A percentile compares a stretch with the other conserved stretches of the same genome.
These are phyloP conservation scores for Syritta pipiens DNA, from an alignment of 2,888 invertebrate species.

Conservation along the genomic window DNA sequence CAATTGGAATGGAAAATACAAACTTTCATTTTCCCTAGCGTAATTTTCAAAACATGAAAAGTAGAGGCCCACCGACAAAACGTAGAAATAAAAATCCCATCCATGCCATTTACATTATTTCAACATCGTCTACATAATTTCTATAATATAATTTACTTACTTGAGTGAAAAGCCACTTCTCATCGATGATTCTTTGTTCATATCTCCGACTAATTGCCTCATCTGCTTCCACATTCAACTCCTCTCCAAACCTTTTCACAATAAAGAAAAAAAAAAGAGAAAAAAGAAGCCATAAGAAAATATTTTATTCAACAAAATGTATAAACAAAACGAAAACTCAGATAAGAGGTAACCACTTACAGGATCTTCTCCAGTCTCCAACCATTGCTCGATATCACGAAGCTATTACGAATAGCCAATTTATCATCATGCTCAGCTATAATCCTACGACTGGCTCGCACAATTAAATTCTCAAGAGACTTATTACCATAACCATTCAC, in stretches of 20 bases:
- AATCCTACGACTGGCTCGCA: constrained; percentile 54
- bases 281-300: too few relatives aligned
- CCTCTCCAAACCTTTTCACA: constrained; percentile 70
- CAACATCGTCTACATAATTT: too few relatives aligned
- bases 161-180: constrained; percentile 78
- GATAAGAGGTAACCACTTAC: constrained; percentile 38
- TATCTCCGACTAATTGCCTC: constrained; percentile 62
- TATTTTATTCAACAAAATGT: constrained; percentile 44
- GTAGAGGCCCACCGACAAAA: too few relatives aligned
- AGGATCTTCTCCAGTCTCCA: constrained; percentile 32
- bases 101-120: too few relatives aligned
- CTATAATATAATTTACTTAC: constrained; percentile 73
- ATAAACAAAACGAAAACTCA: constrained; percentile 59
- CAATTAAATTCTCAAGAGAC: constrained; percentile 63
- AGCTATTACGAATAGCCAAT: constrained; percentile 50
- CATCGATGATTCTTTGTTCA: constrained; percentile 76
- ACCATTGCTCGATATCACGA: constrained; percentile 25
- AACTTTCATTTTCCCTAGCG: too few relatives aligned
- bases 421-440: constrained; percentile 49
- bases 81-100: too few relatives aligned
- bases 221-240: constrained; percentile 56
- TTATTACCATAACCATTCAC: constrained; percentile 59
- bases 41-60: too few relatives aligned
- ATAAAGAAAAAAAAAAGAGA: constrained; percentile 14
- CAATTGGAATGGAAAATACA: too few relatives aligned